A percentile compares a stretch with the other conserved stretches of the same genome.
Conservation (phyloP, 2,797 vertebrate genomes). For the Crax fasciolata region DNA sequence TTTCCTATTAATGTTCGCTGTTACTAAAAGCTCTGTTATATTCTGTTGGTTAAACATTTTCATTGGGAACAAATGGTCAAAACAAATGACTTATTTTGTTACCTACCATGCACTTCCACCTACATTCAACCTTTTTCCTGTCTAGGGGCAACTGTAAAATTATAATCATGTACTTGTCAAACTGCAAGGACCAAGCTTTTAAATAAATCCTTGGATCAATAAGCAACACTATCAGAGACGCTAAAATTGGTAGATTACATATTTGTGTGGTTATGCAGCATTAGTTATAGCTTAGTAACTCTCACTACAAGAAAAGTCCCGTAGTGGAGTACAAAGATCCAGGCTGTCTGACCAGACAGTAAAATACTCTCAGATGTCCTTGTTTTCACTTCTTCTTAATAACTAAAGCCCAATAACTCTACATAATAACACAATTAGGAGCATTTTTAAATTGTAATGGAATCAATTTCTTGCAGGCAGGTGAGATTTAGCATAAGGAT, state of each 20-base stretch:
- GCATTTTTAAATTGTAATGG: neutral
- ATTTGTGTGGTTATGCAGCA: neutral
- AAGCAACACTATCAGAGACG: neutral
- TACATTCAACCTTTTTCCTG: neutral
- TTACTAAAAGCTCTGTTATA: neutral
- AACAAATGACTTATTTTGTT: neutral
- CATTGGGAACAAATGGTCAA: neutral
- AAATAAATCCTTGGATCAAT: neutral
- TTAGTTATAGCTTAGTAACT: neutral
- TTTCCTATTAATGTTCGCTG: neutral
- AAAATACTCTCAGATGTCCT: neutral
- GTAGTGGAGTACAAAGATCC: neutral
- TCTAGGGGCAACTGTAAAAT: neutral
- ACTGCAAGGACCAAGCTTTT: neutral
- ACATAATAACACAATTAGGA: neutral
- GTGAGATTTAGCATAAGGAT: conserved; percentile 17
- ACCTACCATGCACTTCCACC: neutral
- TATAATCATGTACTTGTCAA: neutral
- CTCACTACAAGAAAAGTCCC: neutral
- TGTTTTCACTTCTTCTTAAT: neutral
- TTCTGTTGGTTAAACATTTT: neutral
- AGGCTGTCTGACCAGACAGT: neutral
- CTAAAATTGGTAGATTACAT: neutral
- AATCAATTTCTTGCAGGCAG: conserved; percentile 11
- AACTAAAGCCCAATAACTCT: neutral